Evolutionary conservation across 1,140 invertebrate genomes (phyloP).

Genomic region (Sipha flava): DNA sequence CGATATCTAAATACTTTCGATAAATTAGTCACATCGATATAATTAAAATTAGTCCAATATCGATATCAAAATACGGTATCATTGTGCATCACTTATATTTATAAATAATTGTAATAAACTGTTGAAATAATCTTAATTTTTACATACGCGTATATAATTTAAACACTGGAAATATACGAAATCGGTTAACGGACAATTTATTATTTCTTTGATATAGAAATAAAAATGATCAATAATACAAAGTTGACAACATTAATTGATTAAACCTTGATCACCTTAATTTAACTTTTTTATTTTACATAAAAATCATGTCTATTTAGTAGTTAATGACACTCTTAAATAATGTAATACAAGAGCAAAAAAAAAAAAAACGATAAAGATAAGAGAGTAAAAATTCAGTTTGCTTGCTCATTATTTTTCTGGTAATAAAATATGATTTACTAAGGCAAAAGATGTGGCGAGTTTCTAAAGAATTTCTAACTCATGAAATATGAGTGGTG

Average conservation of each 20-base stretch:
- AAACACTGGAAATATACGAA: too few species aligned
- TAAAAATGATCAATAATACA: background rate
- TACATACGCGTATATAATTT: too few species aligned
- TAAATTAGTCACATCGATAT: too few species aligned
- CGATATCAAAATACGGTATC: too few species aligned
- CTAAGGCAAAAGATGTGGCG: background rate
- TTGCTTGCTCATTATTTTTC: conserved; percentile 16
- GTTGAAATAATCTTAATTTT: too few species aligned
- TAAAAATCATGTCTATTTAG: background rate
- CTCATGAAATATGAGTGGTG: conserved; percentile 18
- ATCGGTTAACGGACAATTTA: too few species aligned
- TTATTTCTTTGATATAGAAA: too few species aligned
- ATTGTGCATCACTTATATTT: too few species aligned
- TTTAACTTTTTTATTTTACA: background rate
- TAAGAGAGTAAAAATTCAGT: background rate
- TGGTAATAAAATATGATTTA: conserved; percentile 11
- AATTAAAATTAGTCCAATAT: too few species aligned
- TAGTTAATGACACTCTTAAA: background rate
- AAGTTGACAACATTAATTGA: background rate
- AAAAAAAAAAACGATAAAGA: background rate
- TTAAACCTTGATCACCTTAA: background rate
- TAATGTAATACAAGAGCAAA: background rate
- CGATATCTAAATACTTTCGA: too few species aligned
- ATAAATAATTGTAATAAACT: too few species aligned
- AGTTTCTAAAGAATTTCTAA: conserved; percentile 13